Percentiles rank a stretch among this genome's conserved stretches.
Conservation (phyloP, 2,113 vertebrate species). For the Coracopsis vasa region DNA sequence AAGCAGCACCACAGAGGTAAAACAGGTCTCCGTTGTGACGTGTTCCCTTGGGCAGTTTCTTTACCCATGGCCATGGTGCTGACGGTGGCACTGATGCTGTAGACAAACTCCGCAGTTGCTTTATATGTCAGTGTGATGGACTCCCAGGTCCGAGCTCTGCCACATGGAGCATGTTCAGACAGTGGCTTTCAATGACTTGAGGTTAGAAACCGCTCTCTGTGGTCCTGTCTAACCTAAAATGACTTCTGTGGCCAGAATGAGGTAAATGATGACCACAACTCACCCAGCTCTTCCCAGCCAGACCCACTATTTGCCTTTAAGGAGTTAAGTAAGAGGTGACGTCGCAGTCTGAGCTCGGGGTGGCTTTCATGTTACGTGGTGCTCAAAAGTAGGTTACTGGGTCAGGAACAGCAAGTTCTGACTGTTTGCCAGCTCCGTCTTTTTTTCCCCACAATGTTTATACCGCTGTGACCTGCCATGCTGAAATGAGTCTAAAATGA, state of each 20-base stretch:
- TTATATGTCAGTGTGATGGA: accelerated
- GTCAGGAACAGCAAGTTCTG: slow-evolving; percentile 90
- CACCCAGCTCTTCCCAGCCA: background rate
- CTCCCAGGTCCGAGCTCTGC: background rate
- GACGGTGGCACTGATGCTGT: background rate
- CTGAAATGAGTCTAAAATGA: slow-evolving; percentile 84
- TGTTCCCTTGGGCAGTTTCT: background rate
- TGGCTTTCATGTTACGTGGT: slow-evolving; percentile 80
- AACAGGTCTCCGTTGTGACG: background rate
- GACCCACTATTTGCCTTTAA: slow-evolving; percentile 7
- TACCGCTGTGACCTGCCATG: slow-evolving; percentile 85
- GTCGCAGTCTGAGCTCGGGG: slow-evolving; percentile 64
- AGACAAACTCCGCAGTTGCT: background rate
- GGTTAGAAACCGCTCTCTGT: background rate
- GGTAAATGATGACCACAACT: background rate
- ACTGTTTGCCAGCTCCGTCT: slow-evolving; percentile 78
- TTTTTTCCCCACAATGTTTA: slow-evolving; percentile 62
- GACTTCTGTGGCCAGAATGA: slow-evolving; percentile 7
- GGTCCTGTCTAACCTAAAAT: background rate
- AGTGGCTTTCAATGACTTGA: background rate
- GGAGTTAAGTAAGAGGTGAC: slow-evolving; percentile 85
- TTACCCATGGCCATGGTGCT: background rate
- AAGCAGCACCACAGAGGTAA: background rate
- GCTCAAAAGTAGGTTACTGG: slow-evolving; percentile 92
- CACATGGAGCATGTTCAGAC: accelerated